Base-by-base conservation (phyloP, 2,113 vertebrate genomes). In the Australoheros scitulus region DNA sequence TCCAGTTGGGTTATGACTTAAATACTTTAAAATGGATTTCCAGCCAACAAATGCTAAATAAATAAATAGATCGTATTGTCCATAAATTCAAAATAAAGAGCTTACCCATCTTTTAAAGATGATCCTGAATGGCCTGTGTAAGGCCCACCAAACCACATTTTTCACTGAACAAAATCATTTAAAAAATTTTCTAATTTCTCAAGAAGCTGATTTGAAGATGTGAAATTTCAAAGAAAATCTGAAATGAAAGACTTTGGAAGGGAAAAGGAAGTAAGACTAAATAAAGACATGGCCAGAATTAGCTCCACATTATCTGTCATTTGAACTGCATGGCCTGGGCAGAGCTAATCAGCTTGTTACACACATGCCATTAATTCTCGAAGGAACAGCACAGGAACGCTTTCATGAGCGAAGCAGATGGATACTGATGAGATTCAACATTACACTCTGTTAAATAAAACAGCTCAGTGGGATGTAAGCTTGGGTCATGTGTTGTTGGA, bases 341-440 rank as follows among this genome's bases (percentile, higher is more conserved):
- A 64, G 78, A 80, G 82, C 70, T 94, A 92, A 95, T 94, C 93
- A 93, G 89, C 91, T 94, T 94, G 90, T 77, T 74, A 83, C 79
- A 87, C 77, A 83, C 80, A 87, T 77, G 70, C 77, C 41, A 81
- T 61, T 88, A 86, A 91, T 78, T 91, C 76, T 85, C 20, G 55
- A 20, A 81, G 77, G 77, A 79, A 50, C 36, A 76, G 76, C 29
- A 64, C 34, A 74, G 85, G 77, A 50, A 79, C 60, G 52, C 20
- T 15, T 63, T 60, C 34, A 72, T 81, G 13, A 3, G 17, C 14
- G 3, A 83, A 65, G 80, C 83, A 82, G 87, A 70, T 90, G 57
- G 64, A 81, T 75, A 38, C 34, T 84, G 87, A 83, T 81, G 57
- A 87, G 79, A 86, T 68, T 81, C 58, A 86, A n/a, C 41, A 74